Conservation (phyloP, 2,797 vertebrate genomes). For the Pseudochirops cupreus region DNA sequence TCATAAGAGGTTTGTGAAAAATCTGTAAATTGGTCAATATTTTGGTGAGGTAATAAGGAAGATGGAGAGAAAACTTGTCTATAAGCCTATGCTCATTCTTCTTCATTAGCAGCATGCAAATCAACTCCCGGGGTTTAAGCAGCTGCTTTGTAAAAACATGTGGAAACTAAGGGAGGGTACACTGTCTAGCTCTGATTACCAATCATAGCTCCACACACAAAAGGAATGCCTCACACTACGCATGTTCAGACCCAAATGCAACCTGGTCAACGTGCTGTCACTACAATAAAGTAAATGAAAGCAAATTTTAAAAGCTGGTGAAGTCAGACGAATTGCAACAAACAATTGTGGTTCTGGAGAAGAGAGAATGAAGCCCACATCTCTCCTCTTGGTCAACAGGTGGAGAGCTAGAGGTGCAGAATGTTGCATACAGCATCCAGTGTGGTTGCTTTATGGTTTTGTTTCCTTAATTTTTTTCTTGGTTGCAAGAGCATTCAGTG, state of each 20-base stretch:
- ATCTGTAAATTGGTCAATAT: background rate
- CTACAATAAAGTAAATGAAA: background rate
- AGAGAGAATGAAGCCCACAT: background rate
- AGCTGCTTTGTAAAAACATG: background rate
- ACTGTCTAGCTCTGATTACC: background rate
- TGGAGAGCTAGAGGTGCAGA: background rate
- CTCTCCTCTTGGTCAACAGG: background rate
- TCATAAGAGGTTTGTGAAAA: background rate
- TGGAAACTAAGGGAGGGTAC: background rate
- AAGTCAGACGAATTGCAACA: background rate
- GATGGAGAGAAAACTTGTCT: constrained; percentile 10
- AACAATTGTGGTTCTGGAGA: background rate
- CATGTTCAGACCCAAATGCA: background rate
- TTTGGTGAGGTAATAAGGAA: background rate
- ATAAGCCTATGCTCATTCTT: background rate
- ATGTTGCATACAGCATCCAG: background rate
- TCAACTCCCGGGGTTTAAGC: background rate
- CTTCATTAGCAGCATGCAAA: background rate
- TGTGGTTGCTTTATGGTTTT: background rate
- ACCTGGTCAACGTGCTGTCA: background rate
- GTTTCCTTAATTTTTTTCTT: background rate
- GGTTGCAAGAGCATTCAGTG: background rate
- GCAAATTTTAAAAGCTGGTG: background rate
- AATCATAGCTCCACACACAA: background rate
- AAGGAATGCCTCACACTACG: background rate